Base-by-base conservation (phyloP, 2,888 invertebrate species). In the Eueremaeus valkanovi region DNA sequence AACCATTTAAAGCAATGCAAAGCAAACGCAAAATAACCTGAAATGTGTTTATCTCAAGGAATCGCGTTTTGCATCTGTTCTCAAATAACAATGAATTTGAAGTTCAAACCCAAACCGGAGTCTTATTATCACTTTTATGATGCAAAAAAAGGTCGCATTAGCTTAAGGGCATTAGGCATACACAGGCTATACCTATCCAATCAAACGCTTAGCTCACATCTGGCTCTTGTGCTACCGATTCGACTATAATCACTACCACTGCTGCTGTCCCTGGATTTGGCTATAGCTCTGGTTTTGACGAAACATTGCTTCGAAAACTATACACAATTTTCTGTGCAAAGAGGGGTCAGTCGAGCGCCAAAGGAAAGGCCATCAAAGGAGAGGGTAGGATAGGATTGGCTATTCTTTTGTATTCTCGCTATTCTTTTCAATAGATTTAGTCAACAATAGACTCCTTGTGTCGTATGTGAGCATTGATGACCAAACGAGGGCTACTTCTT, bases 111-210 rank as follows among this genome's bases (percentile, higher is more conserved):
- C 58, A 58, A 58, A 27, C 27, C 24, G 9, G 27, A 40, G 24
- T 40, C 63, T 13, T 68, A 21, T 68, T 68, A 68, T 68, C 33
- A 40, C 0, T 3, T 21, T 21, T 21, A 24, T 68, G 24, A 61
- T 13, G 61, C n/a, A 31, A 68, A 21, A 68, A 68, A 68, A 68
- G 66, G 68, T 68, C 40, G 36, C 68, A 24, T 21, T 68, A 36
- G 68, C 68, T 68, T 68, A 3, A 68, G 68, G 68, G 40, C 42
- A 40, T 68, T 33, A 11, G 33, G 40, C n/a, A n/a, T n/a, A n/a
- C n/a, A n/a, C n/a, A n/a, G n/a, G 68, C 36, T 68, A 68, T 68
- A 68, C 68, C 68, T 40, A 40, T 61, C 68, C 68, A 68, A 68
- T 68, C 40, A 68, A 36, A 68, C 11, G 68, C 68, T 68, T 21